These are phyloP conservation scores for Hybognathus amarus DNA, from an alignment of 2,797 vertebrate genomes.

Conservation along the genomic window DNA sequence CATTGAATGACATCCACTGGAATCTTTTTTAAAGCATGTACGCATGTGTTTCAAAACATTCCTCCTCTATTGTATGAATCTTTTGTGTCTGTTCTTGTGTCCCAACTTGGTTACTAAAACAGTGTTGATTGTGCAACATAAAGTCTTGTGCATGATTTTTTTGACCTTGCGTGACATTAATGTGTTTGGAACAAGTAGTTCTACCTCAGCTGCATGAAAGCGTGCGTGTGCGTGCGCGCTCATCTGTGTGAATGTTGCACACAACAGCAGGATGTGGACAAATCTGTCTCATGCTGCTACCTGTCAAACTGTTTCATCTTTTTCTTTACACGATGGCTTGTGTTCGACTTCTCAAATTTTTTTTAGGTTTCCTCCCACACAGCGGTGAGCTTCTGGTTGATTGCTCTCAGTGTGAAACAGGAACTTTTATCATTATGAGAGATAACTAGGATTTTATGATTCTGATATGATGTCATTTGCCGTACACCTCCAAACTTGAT, in stretches of 20 bases:
- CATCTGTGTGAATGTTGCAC: constrained; percentile 3
- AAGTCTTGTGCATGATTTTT: background rate
- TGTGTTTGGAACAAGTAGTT: background rate
- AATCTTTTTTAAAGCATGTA: constrained; percentile 6
- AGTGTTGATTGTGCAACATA: background rate
- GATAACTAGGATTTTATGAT: constrained; percentile 11
- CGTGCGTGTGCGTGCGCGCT: background rate
- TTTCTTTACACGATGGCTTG: constrained; percentile 13
- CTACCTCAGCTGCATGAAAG: background rate
- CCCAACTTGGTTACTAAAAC: background rate
- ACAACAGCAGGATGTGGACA: constrained; percentile 57
- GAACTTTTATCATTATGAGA: background rate
- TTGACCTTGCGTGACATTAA: constrained; percentile 7
- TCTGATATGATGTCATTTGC: background rate
- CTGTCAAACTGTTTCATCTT: constrained; percentile 51
- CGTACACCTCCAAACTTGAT: background rate
- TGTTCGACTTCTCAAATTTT: background rate
- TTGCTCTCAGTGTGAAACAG: background rate
- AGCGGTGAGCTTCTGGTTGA: constrained; percentile 36
- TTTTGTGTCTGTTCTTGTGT: background rate
- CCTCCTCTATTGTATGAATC: background rate
- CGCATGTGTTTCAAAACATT: background rate
- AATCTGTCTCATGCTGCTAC: constrained; percentile 34
- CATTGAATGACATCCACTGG: background rate
- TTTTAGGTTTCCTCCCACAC: constrained; percentile 47